phyloP scores from a whole-genome alignment of 1,140 invertebrate species.

The Ceratosolen fusciceps region DNA sequence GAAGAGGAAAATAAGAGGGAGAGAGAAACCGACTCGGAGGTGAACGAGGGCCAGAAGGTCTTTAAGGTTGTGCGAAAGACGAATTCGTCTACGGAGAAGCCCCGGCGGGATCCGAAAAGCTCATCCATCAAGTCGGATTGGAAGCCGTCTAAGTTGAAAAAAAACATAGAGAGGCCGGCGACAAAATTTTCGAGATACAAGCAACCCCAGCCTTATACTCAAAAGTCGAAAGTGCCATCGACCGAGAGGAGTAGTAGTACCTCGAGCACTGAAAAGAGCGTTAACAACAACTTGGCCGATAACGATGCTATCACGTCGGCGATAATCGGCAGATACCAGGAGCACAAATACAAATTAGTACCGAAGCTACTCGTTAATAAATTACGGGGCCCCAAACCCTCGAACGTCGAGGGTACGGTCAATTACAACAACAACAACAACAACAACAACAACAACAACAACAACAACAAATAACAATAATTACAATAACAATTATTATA shows the following conservation, averaged over 20 bases:
- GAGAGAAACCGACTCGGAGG: too few species aligned
- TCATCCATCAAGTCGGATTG: conserved; percentile 25
- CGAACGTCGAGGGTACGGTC: neutral
- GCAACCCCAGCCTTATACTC: neutral
- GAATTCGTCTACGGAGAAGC: neutral
- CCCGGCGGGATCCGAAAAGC: neutral
- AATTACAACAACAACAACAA: too few species aligned
- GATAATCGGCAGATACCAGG: conserved; percentile 17
- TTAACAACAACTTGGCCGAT: neutral
- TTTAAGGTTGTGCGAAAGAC: conserved; percentile 45
- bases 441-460: too few species aligned
- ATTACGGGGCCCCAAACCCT: conserved; percentile 14
- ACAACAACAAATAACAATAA: too few species aligned
- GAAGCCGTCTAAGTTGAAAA: conserved; percentile 25
- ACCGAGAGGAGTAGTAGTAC: neutral
- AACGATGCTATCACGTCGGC: neutral
- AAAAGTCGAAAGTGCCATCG: neutral
- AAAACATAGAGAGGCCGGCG: conserved; percentile 19
- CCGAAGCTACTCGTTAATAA: conserved; percentile 14
- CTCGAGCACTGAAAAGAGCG: neutral
- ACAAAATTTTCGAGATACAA: conserved; percentile 39
- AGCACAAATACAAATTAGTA: conserved; percentile 30
- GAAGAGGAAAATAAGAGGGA: conserved; percentile 1
- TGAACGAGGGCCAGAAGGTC: conserved; percentile 55
- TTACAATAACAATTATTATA: too few species aligned